phyloP scores from a whole-genome alignment of 2,113 vertebrate genomes.

The Tretioscincus oriximinensis region DNA sequence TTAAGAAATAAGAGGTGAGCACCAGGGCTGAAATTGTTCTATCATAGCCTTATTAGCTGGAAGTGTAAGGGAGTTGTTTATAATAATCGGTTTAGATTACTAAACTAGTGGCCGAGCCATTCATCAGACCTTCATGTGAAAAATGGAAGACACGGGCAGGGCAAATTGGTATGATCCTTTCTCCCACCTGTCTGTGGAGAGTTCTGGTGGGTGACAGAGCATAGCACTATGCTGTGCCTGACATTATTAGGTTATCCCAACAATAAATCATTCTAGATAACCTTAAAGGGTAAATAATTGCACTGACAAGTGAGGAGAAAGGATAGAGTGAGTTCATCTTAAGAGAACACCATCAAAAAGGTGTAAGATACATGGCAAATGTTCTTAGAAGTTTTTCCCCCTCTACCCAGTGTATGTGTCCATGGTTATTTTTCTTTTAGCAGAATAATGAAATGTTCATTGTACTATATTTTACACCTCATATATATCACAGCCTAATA shows the following conservation, averaged over 20 bases:
- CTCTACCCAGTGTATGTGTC: constrained; percentile 43
- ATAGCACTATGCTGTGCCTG: constrained; percentile 59
- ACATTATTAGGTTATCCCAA: constrained; percentile 66
- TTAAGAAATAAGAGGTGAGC: constrained; percentile 45
- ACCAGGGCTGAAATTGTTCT: constrained; percentile 34
- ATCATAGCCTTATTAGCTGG: constrained; percentile 51
- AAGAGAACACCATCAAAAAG: constrained; percentile 31
- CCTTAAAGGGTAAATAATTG: constrained; percentile 65
- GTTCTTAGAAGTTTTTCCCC: constrained; percentile 19
- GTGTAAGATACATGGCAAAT: not conserved
- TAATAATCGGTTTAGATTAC: constrained; percentile 61
- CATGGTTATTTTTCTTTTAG: constrained; percentile 36
- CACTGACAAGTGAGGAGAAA: constrained; percentile 49
- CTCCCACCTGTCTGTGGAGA: constrained; percentile 35
- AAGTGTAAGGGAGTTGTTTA: constrained; percentile 62
- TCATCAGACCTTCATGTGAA: constrained; percentile 64
- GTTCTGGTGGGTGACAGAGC: constrained; percentile 59
- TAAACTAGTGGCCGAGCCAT: constrained; percentile 40
- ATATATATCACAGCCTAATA: too few species aligned
- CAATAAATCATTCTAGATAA: constrained; percentile 69
- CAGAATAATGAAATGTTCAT: constrained; percentile 28
- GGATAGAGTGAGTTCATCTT: constrained; percentile 18
- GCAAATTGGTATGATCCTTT: constrained; percentile 17
- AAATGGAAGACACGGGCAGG: constrained; percentile 44
- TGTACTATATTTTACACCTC: constrained; percentile 26